phyloP scores from a whole-genome alignment of 2,888 invertebrate species.

The Conomelus anceps region DNA sequence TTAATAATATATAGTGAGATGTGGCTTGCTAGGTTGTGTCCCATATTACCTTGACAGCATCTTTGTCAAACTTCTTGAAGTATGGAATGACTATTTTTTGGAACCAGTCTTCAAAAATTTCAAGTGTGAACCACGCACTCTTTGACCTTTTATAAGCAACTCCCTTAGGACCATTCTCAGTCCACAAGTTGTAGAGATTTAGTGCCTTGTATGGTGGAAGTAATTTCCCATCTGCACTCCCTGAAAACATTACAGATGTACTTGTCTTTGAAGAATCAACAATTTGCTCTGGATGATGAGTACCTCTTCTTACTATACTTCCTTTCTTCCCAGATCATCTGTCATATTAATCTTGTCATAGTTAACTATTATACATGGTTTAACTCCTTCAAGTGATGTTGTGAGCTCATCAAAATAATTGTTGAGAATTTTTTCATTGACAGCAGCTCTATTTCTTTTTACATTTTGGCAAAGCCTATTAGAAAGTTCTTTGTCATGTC shows the following conservation, averaged over 20 bases:
- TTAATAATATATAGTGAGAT: constrained; percentile 31
- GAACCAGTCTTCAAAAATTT: constrained; percentile 38
- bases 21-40: constrained; percentile 38
- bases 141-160: constrained; percentile 38
- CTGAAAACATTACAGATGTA: constrained; percentile 38
- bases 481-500: constrained; percentile 11
- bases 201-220: constrained; percentile 38
- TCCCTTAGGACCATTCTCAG: constrained; percentile 38
- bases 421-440: constrained; percentile 23
- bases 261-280: constrained; percentile 33
- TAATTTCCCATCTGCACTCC: constrained; percentile 36
- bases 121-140: constrained; percentile 38
- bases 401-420: constrained; percentile 32
- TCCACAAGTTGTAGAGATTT: constrained; percentile 39
- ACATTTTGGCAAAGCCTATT: constrained; percentile 28
- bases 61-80: constrained; percentile 2
- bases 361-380: constrained; percentile 22
- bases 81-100: constrained; percentile 15
- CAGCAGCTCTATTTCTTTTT: constrained; percentile 24
- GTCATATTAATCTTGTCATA: constrained; percentile 39
- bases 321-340: constrained; percentile 37
- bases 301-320: constrained; percentile 17
- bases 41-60: constrained; percentile 32
- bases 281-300: constrained; percentile 15
- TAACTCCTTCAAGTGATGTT: constrained; percentile 26